Evolutionary conservation across 2,797 vertebrate species (phyloP), one percentile per base, ranked within the genome.

Genomic region (Tamandua tetradactyla): DNA sequence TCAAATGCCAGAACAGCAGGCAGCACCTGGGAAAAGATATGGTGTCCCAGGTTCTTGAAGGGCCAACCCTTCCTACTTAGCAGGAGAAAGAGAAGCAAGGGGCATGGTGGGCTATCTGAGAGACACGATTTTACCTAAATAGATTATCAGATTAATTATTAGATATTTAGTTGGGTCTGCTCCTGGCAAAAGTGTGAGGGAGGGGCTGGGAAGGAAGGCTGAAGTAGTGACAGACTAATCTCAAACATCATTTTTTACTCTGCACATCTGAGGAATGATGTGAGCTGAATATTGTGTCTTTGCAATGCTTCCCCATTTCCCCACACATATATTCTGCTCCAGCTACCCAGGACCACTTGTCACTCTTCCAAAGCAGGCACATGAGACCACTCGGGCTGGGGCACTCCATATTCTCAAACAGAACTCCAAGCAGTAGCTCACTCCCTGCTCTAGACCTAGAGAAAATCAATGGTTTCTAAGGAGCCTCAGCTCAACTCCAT

Each of bases 381-480:
- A 0, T 1, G 1, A 13, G 1, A 7, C 22, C 55, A 5, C 25
- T 22, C 7, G 5, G 84, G 49, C 27, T 61, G 49, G 20, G 7
- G 5, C 66, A 62, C 9, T 52, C 27, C 44, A 13, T 0, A 17
- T 32, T 55, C 15, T 32, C 15, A 18, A 2, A 0, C 55, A 78
- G 84, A 74, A 72, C 8, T 59, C 22, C 0, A 23, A 59, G 71
- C 47, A n/a, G 15, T 8, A 3, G 40, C 66, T 87, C 10, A 13
- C 69, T 44, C n/a, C 44, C 35, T 75, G 69, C 49, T 30, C 10
- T 69, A 3, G 22, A 37, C 47, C 64, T 57, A 69, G 78, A 69
- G 68, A 89, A 91, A 96, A 87, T 96, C 93, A 95, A 59, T 80
- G 91, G 83, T 96, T 92, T 94, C 93, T 89, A 94, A 91, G 93